Conservation (phyloP, 2,797 vertebrate genomes). For the Megalops cyprinoides region DNA sequence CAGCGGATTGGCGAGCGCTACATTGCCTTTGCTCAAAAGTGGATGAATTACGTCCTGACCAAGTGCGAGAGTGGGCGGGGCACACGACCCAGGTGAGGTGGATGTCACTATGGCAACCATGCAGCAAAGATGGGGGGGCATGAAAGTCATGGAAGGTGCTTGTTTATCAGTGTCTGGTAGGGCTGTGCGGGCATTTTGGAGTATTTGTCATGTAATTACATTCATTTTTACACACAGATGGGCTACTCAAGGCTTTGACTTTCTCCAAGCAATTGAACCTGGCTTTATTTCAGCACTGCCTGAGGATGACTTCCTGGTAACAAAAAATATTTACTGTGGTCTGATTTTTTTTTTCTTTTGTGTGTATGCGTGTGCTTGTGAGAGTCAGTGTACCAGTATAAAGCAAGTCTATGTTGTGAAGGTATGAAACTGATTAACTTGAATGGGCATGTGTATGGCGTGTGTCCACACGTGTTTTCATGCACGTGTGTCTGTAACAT, state of each 20-base stretch:
- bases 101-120: too few species aligned
- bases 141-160: too few species aligned
- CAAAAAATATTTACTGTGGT: background rate
- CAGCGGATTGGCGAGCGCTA: conserved; percentile 96
- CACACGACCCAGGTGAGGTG: conserved; percentile 90
- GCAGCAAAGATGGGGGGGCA: too few species aligned
- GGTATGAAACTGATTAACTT: background rate
- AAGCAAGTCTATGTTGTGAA: background rate
- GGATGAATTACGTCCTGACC: conserved; percentile 98
- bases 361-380: background rate
- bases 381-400: background rate
- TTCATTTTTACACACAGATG: conserved; percentile 80
- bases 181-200: too few species aligned
- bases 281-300: conserved; percentile 96
- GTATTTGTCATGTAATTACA: too few species aligned
- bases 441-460: background rate
- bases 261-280: conserved; percentile 97
- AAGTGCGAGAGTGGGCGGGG: conserved; percentile 98
- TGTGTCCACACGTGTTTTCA: background rate
- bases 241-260: conserved; percentile 99
- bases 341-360: background rate
- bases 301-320: conserved; percentile 98
- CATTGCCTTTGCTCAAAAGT: conserved; percentile 94
- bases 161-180: too few species aligned
- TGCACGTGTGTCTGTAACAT: background rate